Evolutionary conservation across 2,888 invertebrate species (phyloP), one percentile per base, ranked within the genome.

Genomic region (Dolichopus griseipennis): DNA sequence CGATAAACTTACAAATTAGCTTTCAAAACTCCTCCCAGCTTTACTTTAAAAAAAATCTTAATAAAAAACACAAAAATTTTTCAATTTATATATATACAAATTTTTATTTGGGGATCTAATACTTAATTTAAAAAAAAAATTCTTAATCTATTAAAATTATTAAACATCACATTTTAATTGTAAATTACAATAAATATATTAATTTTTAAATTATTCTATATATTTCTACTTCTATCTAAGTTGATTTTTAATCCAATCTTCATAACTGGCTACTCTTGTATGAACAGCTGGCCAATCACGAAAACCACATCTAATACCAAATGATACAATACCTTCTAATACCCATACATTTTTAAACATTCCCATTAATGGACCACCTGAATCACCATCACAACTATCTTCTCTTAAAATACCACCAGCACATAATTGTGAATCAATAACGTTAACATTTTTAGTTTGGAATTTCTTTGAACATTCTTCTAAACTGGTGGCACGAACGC

Each of bases 321-420:
- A 88, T 1, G 90, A 90, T 0, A 90, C 88, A 0, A 90, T 80
- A 0, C 88, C 90, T 21, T 87, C 83, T 0, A 84, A 72, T 67
- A 85, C 84, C 86, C 87, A 88, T 15, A 83, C 80, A n/a, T 81
- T 78, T 34, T 79, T 80, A 12, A 74, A 80, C 33, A 75, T 75
- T 66, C 79, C 82, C 90, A 91, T 90, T 37, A 92, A 77, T 0
- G 91, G 91, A 3, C 91, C 91, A 3, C 92, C 91, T 0, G 90
- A 90, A 73, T 91, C 91, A 0, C 91, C 91, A 64, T 83, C 84
- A 73, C 92, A 92, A 0, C 90, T 87, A 74, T 92, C 92, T 73
- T 87, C 83, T 0, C 85, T 84, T 68, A 81, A 84, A 7, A 82
- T 81, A 0, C 91, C 89, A 2, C 91, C 91, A 8, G 90, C 90